phyloP scores from a whole-genome alignment of 2,888 invertebrate species.

The Cloeon dipterum region DNA sequence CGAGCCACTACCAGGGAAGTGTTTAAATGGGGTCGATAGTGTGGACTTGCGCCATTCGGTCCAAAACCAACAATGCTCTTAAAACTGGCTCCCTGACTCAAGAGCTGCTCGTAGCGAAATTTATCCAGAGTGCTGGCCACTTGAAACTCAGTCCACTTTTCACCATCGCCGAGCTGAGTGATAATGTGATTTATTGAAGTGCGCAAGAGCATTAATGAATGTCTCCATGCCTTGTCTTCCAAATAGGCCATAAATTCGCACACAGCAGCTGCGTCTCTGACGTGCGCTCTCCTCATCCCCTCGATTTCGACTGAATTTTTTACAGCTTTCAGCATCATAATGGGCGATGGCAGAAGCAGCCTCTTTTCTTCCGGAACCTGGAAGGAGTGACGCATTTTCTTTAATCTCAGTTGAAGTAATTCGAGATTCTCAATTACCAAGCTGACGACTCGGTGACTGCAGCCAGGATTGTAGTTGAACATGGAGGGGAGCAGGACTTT shows the following conservation, averaged over 20 bases:
- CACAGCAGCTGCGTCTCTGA: conserved; percentile 73
- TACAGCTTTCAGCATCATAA: conserved; percentile 62
- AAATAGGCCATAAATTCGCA: conserved; percentile 62
- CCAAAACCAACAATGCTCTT: conserved; percentile 74
- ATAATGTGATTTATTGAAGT: no score
- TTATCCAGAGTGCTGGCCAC: conserved; percentile 45
- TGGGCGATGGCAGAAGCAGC: conserved; percentile 46
- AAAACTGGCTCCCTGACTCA: conserved; percentile 55
- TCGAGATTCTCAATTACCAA: conserved; percentile 14
- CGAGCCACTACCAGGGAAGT: conserved; percentile 32
- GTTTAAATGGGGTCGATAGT: conserved; percentile 31
- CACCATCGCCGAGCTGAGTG: conserved; percentile 11
- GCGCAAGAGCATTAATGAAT: no score
- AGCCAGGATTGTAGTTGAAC: conserved; percentile 45
- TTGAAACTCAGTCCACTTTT: conserved; percentile 43
- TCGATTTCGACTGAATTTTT: conserved; percentile 60
- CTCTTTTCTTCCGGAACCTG: conserved; percentile 28
- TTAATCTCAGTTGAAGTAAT: neutral
- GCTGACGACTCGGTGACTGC: conserved; percentile 33
- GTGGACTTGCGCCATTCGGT: conserved; percentile 66
- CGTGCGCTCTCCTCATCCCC: conserved; percentile 66
- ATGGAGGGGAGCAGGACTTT: conserved; percentile 42
- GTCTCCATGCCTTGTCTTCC: conserved; percentile 36
- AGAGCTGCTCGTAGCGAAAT: conserved; percentile 45
- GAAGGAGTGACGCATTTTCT: neutral